phyloP scores from a whole-genome alignment of 2,888 invertebrate species.

The Epinotia bilunana region DNA sequence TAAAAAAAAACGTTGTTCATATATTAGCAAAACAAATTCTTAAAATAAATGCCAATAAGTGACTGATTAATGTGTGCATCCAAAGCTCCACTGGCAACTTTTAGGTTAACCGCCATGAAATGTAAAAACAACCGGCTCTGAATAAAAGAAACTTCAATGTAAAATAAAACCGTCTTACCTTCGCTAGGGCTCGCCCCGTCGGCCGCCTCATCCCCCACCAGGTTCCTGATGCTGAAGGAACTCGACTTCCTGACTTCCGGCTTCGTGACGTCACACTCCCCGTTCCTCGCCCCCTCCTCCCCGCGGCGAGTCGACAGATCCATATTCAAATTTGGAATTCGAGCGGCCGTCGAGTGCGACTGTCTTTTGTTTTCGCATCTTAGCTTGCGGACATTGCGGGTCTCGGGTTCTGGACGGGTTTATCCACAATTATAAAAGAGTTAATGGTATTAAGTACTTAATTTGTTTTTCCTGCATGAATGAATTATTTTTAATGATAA shows the following conservation, averaged over 20 bases:
- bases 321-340: constrained; percentile 66
- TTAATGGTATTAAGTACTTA: background rate
- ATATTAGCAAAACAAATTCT: too few relatives aligned
- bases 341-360: constrained; percentile 45
- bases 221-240: constrained; percentile 76
- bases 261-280: constrained; percentile 71
- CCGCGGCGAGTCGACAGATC: constrained; percentile 80
- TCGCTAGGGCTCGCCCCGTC: constrained; percentile 67
- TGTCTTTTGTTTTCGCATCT: constrained; percentile 50
- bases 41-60: too few relatives aligned
- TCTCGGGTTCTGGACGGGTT: background rate
- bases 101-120: too few relatives aligned
- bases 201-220: constrained; percentile 72
- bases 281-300: constrained; percentile 65
- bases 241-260: constrained; percentile 68
- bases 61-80: too few relatives aligned
- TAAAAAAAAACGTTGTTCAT: too few relatives aligned
- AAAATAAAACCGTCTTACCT: constrained; percentile 61
- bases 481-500: background rate
- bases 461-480: background rate
- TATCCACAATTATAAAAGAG: background rate
- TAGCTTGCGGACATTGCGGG: constrained; percentile 39
- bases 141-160: too few relatives aligned
- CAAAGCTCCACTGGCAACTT: too few relatives aligned
- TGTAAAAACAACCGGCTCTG: too few relatives aligned